phyloP scores from a whole-genome alignment of 1,140 invertebrate genomes.

The Camponotus pennsylvanicus region DNA sequence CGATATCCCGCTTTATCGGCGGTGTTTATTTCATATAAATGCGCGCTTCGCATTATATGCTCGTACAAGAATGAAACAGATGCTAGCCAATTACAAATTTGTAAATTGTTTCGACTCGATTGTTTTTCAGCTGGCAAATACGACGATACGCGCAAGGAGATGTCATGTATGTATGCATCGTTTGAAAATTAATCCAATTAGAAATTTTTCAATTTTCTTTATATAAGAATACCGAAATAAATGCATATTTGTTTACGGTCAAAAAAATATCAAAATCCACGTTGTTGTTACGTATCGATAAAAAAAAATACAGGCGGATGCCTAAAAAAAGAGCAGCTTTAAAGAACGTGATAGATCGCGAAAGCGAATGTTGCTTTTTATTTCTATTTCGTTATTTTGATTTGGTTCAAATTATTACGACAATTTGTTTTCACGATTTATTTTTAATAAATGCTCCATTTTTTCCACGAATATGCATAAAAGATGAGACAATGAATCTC shows the following conservation, averaged over 20 bases:
- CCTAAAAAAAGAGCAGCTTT: not conserved
- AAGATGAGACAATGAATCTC: not conserved
- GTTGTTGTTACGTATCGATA: not conserved
- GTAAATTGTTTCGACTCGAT: not conserved
- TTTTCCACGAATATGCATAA: not conserved
- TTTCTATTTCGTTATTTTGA: not conserved
- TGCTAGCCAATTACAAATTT: not conserved
- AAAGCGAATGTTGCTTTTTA: not conserved
- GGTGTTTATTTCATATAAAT: conserved; percentile 59
- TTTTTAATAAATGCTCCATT: not conserved
- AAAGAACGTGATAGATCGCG: not conserved
- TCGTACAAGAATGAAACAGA: not conserved
- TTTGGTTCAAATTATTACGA: not conserved
- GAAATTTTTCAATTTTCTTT: not conserved
- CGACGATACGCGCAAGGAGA: not conserved
- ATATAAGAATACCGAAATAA: too few species aligned
- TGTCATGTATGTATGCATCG: too few species aligned
- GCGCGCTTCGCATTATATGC: conserved; percentile 12
- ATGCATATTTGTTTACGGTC: too few species aligned
- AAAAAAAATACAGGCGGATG: not conserved
- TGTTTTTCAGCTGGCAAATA: not conserved
- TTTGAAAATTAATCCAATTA: not conserved
- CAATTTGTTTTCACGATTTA: not conserved
- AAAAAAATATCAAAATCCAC: too few species aligned
- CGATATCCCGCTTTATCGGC: conserved; percentile 57